Percentiles rank a stretch among this genome's conserved stretches.
Evolutionary conservation across 2,888 invertebrate species (phyloP).

Genomic region (Agrochola circellaris): DNA sequence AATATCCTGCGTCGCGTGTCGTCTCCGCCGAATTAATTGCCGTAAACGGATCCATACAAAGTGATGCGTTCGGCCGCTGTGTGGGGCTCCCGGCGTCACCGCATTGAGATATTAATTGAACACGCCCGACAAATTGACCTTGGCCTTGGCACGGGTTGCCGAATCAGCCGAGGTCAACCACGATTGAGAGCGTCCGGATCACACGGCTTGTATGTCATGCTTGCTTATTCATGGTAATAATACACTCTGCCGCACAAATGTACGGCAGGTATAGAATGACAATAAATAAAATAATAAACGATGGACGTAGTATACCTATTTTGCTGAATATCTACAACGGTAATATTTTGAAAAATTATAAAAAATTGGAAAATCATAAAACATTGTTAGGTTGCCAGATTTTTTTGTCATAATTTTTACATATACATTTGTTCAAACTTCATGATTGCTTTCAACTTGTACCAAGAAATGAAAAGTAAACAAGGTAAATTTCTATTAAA

Average conservation of each 20-base stretch:
- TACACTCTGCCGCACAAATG: constrained; percentile 52
- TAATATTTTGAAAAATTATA: not conserved
- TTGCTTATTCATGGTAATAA: constrained; percentile 69
- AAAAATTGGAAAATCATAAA: not conserved
- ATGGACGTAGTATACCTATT: no score
- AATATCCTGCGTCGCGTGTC: constrained; percentile 8
- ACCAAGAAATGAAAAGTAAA: not conserved
- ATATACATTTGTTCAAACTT: not conserved
- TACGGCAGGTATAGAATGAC: constrained; percentile 13
- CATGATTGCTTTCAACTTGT: not conserved
- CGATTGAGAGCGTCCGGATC: constrained; percentile 89
- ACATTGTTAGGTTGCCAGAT: not conserved
- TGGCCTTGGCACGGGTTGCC: constrained; percentile 89
- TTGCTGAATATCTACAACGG: not conserved
- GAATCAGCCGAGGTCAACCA: constrained; percentile 86
- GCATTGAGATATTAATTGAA: constrained; percentile 83
- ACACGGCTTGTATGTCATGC: constrained; percentile 80
- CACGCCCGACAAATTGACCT: constrained; percentile 84
- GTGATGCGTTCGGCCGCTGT: constrained; percentile 34
- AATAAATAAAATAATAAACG: constrained; percentile 4
- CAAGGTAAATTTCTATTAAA: not conserved
- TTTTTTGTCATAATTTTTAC: not conserved
- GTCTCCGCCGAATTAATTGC: constrained; percentile 33
- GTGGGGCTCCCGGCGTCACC: constrained; percentile 75
- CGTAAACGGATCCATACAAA: constrained; percentile 27